Evolutionary conservation across 2,888 invertebrate species (phyloP).

Genomic region (Ophion obscuratus): DNA sequence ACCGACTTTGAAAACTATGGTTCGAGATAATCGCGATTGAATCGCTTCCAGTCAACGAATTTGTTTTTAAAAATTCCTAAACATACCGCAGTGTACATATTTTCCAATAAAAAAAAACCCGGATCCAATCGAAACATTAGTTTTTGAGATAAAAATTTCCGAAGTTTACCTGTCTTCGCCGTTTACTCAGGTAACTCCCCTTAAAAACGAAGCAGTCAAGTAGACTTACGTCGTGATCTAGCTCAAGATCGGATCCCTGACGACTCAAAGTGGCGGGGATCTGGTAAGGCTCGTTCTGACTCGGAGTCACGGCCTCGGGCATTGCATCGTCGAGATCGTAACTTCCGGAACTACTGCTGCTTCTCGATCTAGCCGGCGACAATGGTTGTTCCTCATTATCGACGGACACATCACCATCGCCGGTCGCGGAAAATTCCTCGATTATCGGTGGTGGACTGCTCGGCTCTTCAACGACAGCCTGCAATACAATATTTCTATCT

Average conservation of each 20-base stretch:
- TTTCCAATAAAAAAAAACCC: too few relatives aligned
- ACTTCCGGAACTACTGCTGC: constrained; percentile 82
- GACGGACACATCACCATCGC: constrained; percentile 71
- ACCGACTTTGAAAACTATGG: too few relatives aligned
- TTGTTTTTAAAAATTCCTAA: too few relatives aligned
- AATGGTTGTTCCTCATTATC: constrained; percentile 71
- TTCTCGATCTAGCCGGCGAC: constrained; percentile 80
- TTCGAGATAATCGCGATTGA: too few relatives aligned
- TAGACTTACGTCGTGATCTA: constrained; percentile 77
- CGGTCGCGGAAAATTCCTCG: constrained; percentile 72
- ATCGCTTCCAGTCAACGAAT: too few relatives aligned
- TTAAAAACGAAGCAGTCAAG: too few relatives aligned
- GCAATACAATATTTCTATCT: neutral
- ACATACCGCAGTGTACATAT: too few relatives aligned
- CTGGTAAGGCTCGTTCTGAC: constrained; percentile 69
- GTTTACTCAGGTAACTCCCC: too few relatives aligned
- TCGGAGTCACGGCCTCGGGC: constrained; percentile 72
- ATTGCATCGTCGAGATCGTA: constrained; percentile 82
- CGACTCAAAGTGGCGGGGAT: constrained; percentile 73
- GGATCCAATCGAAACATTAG: too few relatives aligned
- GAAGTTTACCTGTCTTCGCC: neutral
- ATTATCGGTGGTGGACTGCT: constrained; percentile 79
- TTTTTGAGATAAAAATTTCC: too few relatives aligned
- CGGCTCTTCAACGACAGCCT: constrained; percentile 81
- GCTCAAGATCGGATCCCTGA: constrained; percentile 77